Conservation (phyloP, 2,113 vertebrate species). For the Nothoprocta pentlandii region DNA sequence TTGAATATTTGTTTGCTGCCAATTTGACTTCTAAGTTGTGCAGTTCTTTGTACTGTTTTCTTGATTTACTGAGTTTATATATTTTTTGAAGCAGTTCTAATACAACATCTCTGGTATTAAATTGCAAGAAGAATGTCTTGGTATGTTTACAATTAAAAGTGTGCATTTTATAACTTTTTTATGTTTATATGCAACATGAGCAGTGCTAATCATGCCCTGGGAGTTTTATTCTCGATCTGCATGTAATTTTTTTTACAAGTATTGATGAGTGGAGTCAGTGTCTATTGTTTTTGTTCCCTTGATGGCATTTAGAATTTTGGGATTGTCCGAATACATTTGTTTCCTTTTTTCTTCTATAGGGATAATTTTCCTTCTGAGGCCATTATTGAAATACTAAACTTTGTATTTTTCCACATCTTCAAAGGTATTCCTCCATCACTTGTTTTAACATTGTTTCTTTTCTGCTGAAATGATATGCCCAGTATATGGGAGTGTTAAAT, state of each 20-base stretch:
- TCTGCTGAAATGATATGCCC: background rate
- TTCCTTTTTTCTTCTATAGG: background rate
- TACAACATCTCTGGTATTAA: background rate
- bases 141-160: background rate
- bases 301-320: too few species aligned
- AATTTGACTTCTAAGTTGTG: background rate
- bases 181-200: background rate
- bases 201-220: background rate
- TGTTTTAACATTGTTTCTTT: background rate
- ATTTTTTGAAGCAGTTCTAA: background rate
- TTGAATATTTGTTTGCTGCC: background rate
- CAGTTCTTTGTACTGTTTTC: background rate
- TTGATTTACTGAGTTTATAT: background rate
- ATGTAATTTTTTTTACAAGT: background rate
- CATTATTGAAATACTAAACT: background rate
- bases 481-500: background rate
- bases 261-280: background rate
- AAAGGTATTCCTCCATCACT: background rate
- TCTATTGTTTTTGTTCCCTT: background rate
- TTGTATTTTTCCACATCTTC: background rate
- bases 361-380: background rate
- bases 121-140: too few species aligned
- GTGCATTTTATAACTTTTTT: background rate
- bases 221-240: background rate
- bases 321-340: too few species aligned